Evolutionary conservation across 2,113 vertebrate species (phyloP).

Genomic region (Colaptes auratus): DNA sequence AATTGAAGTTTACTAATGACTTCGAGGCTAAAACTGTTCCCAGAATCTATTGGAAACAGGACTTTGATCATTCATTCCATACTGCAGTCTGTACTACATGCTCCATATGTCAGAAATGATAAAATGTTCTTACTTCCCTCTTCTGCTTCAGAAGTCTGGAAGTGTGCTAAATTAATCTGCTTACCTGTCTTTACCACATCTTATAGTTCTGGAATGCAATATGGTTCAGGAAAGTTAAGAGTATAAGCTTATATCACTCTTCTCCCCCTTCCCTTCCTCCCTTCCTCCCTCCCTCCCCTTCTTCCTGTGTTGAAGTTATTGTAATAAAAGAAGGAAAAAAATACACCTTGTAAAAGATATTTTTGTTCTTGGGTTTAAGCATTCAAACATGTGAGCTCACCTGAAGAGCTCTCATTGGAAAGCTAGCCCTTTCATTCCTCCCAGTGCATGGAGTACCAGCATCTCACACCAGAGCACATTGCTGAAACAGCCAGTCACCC

Average conservation of each 20-base stretch:
- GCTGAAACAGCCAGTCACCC: background rate
- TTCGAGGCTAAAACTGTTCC: constrained; percentile 51
- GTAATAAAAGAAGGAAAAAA: background rate
- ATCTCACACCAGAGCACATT: background rate
- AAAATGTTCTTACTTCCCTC: constrained; percentile 50
- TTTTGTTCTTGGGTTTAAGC: constrained; percentile 40
- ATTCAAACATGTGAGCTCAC: background rate
- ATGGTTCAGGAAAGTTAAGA: constrained; percentile 51
- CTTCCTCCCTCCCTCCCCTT: background rate
- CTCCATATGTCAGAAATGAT: constrained; percentile 65
- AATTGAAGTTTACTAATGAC: constrained; percentile 55
- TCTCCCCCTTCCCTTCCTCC: background rate
- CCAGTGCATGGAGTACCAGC: background rate
- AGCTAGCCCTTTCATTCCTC: background rate
- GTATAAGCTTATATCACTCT: constrained; percentile 52
- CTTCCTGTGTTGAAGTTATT: constrained; percentile 11
- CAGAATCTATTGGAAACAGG: constrained; percentile 40
- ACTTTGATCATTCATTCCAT: constrained; percentile 59
- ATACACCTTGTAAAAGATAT: constrained; percentile 21
- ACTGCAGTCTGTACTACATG: constrained; percentile 34
- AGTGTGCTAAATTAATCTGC: constrained; percentile 64
- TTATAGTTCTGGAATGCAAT: constrained; percentile 56
- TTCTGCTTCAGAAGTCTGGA: constrained; percentile 57
- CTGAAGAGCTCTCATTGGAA: background rate
- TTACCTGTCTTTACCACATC: constrained; percentile 68